Conservation (phyloP, 2,113 vertebrate genomes). For the Hippocampus comes region DNA sequence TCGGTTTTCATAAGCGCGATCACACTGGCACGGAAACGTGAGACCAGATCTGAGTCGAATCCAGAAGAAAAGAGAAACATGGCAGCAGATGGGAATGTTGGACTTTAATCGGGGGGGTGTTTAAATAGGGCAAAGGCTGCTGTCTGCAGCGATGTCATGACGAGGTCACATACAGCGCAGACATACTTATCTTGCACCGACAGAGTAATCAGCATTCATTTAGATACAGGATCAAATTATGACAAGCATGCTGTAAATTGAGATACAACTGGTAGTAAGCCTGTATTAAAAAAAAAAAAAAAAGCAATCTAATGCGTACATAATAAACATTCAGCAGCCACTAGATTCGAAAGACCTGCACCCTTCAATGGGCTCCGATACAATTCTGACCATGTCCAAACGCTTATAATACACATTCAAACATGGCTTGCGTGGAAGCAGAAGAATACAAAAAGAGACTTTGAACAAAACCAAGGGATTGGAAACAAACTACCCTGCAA, state of each 20-base stretch:
- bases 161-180: not conserved
- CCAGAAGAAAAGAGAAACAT: not conserved
- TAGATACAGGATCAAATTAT: not conserved
- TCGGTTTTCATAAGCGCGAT: no score
- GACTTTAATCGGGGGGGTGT: conserved; percentile 25
- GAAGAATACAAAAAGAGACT: not conserved
- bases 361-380: no score
- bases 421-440: not conserved
- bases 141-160: conserved; percentile 14
- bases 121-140: conserved; percentile 10
- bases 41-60: no score
- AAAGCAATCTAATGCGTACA: no score
- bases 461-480: no score
- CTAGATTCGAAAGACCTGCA: no score
- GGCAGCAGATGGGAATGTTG: not conserved
- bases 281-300: no score
- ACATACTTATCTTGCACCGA: no score
- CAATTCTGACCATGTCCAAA: not conserved
- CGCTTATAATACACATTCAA: not conserved
- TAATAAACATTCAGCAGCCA: not conserved
- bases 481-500: no score
- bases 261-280: not conserved
- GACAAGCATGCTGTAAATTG: not conserved
- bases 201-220: not conserved
- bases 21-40: no score